Conservation (phyloP, 2,797 vertebrate genomes). For the Acrossocheilus wenchowensis region DNA sequence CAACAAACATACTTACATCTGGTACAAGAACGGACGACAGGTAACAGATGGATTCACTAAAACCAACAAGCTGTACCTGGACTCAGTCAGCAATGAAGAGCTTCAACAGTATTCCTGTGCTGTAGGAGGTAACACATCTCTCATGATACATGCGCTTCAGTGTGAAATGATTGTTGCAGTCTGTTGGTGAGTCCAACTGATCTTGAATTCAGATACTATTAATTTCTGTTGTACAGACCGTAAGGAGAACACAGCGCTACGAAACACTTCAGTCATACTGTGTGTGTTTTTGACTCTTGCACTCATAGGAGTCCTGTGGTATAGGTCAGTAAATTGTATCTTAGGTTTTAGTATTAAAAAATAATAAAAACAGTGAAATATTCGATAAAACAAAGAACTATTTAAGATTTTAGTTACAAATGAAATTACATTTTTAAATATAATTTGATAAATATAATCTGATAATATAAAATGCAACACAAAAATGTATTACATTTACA, state of each 20-base stretch:
- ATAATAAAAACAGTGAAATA: too few relatives aligned
- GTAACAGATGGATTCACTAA: neutral
- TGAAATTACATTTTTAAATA: neutral
- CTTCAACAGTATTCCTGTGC: conserved; percentile 40
- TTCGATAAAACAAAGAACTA: neutral
- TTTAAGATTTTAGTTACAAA: neutral
- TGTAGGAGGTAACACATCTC: neutral
- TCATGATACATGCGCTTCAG: neutral
- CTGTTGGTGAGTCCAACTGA: neutral
- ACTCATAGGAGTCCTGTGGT: conserved; percentile 18
- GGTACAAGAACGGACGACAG: conserved; percentile 30
- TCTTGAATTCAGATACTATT: neutral
- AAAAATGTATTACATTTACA: neutral
- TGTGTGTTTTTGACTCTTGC: conserved; percentile 6
- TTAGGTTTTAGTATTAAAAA: neutral
- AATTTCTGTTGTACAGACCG: neutral
- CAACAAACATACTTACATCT: neutral
- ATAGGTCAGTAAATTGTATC: neutral
- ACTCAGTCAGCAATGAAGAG: neutral
- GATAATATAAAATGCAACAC: neutral
- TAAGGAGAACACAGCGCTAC: neutral
- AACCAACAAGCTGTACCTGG: conserved; percentile 19
- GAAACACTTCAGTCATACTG: neutral
- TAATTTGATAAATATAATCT: neutral
- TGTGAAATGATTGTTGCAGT: neutral